Evolutionary conservation across 1,140 invertebrate species (phyloP).

Genomic region (Dysdera silvatica): DNA sequence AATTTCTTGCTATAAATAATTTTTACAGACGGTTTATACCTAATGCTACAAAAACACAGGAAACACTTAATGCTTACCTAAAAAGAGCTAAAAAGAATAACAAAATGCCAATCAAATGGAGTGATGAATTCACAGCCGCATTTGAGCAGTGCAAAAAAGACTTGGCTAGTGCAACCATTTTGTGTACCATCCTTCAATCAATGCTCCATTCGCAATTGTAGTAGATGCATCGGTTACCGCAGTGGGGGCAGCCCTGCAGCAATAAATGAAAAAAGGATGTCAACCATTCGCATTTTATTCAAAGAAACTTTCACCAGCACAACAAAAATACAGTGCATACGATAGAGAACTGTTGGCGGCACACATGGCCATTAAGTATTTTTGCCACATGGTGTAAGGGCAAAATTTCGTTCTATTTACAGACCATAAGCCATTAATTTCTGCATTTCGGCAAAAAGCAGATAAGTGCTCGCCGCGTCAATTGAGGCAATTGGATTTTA

Average conservation of each 20-base stretch:
- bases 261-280: neutral
- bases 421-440: slow-evolving; percentile 38
- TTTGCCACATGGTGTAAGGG: slow-evolving; percentile 37
- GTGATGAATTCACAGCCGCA: slow-evolving; percentile 30
- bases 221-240: slow-evolving; percentile 26
- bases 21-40: slow-evolving; percentile 36
- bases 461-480: slow-evolving; percentile 33
- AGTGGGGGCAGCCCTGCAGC: slow-evolving; percentile 26
- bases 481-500: slow-evolving; percentile 39
- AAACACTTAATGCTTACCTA: neutral
- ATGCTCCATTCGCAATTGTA: slow-evolving; percentile 11
- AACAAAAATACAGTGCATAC: slow-evolving; percentile 30
- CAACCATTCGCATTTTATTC: slow-evolving; percentile 31
- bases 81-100: neutral
- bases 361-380: slow-evolving; percentile 35
- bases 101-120: slow-evolving; percentile 23
- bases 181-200: slow-evolving; percentile 13
- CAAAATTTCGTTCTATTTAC: slow-evolving; percentile 35
- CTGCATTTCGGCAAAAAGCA: slow-evolving; percentile 26
- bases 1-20: slow-evolving; percentile 43
- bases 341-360: slow-evolving; percentile 37
- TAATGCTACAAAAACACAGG: neutral
- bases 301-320: slow-evolving; percentile 10
- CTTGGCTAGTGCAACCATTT: slow-evolving; percentile 30
- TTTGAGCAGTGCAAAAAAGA: slow-evolving; percentile 43